Evolutionary conservation across 2,888 invertebrate genomes (phyloP).

Genomic region (Eristalis pertinax): DNA sequence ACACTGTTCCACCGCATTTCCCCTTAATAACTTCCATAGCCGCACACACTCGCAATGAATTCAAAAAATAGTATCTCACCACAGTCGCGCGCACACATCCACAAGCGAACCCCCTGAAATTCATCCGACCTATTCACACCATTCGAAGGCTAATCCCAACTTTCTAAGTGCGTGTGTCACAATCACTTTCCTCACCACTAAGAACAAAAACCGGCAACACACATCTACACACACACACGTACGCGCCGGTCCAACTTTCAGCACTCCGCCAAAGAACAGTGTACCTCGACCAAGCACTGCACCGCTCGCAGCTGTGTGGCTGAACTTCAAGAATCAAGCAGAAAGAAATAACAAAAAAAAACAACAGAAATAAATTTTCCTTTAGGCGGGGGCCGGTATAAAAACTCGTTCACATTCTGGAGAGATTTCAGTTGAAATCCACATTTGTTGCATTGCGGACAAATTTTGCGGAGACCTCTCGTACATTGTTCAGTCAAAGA

Average conservation of each 20-base stretch:
- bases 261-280: slow-evolving; percentile 15
- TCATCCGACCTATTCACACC: slow-evolving; percentile 17
- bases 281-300: slow-evolving; percentile 10
- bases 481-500: slow-evolving; percentile 61
- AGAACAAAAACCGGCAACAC: slow-evolving; percentile 13
- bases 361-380: slow-evolving; percentile 31
- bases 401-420: slow-evolving; percentile 64
- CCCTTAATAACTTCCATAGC: neutral
- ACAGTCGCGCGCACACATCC: slow-evolving; percentile 2
- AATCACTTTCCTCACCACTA: neutral
- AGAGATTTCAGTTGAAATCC: slow-evolving; percentile 78
- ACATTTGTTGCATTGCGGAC: slow-evolving; percentile 81
- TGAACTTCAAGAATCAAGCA: slow-evolving; percentile 50
- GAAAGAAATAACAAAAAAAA: slow-evolving; percentile 24
- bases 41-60: neutral
- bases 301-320: slow-evolving; percentile 10
- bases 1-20: slow-evolving; percentile 6
- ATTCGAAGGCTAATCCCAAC: slow-evolving; percentile 27
- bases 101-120: slow-evolving; percentile 17
- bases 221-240: neutral
- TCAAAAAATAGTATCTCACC: slow-evolving; percentile 34
- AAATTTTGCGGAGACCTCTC: slow-evolving; percentile 75
- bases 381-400: slow-evolving; percentile 62
- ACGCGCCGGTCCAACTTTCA: neutral
- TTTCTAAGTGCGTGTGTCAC: slow-evolving; percentile 17